phyloP scores from a whole-genome alignment of 2,797 vertebrate genomes.

The Sebastes umbrosus region DNA sequence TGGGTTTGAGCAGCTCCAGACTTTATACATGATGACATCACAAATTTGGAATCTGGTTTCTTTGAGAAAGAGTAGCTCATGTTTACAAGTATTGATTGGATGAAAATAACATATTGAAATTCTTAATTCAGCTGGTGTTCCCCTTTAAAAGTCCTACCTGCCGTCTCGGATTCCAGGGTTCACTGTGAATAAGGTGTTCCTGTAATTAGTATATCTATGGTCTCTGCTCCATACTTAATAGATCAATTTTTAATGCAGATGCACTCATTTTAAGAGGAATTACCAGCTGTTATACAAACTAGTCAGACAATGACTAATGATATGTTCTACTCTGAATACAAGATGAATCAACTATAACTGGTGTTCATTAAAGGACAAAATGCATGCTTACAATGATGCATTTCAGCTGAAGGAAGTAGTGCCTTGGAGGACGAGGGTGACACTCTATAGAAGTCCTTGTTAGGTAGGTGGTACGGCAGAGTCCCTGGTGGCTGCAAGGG shows the following conservation, averaged over 20 bases:
- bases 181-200: constrained; percentile 3
- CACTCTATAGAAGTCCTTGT: constrained; percentile 41
- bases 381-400: constrained; percentile 15
- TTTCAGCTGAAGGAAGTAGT: constrained; percentile 26
- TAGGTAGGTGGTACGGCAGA: constrained; percentile 27
- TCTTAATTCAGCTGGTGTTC: not conserved
- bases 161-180: not conserved
- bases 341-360: constrained; percentile 36
- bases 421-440: constrained; percentile 31
- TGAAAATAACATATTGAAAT: not conserved
- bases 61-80: no score
- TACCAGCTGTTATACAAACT: constrained; percentile 17
- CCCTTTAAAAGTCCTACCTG: not conserved
- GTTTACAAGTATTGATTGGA: not conserved
- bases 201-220: constrained; percentile 20
- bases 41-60: no score
- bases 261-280: constrained; percentile 27
- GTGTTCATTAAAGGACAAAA: constrained; percentile 43
- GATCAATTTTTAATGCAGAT: constrained; percentile 39
- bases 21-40: no score
- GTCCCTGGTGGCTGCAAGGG: constrained; percentile 52
- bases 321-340: constrained; percentile 22
- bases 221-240: constrained; percentile 16
- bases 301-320: constrained; percentile 48
- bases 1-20: no score